phyloP scores from a whole-genome alignment of 2,888 invertebrate species.

The Cerceris ruficornis region DNA sequence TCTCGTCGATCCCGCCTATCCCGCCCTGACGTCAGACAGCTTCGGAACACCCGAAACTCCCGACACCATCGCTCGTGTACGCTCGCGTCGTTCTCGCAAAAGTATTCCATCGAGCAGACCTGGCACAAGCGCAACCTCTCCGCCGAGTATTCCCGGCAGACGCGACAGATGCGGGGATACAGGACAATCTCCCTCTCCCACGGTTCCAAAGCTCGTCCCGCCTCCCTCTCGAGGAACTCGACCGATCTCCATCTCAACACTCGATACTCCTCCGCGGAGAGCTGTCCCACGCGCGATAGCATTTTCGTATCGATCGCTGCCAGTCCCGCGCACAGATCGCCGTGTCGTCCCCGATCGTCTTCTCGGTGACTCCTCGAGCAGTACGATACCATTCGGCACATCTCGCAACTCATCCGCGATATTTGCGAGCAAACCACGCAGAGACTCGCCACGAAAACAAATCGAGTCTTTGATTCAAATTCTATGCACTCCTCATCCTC shows the following conservation, averaged over 20 bases:
- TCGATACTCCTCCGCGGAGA: slow-evolving; percentile 85
- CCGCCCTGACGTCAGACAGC: slow-evolving; percentile 84
- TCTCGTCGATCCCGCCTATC: slow-evolving; percentile 84
- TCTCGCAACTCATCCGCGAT: slow-evolving; percentile 76
- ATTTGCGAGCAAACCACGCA: slow-evolving; percentile 81
- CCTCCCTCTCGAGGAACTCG: slow-evolving; percentile 84
- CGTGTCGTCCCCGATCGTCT: slow-evolving; percentile 84
- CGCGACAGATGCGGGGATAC: slow-evolving; percentile 86
- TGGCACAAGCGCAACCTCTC: slow-evolving; percentile 84
- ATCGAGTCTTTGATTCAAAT: slow-evolving; percentile 86
- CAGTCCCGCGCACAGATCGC: slow-evolving; percentile 85
- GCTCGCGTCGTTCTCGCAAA: slow-evolving; percentile 83
- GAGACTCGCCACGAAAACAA: slow-evolving; percentile 85
- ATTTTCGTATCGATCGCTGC: slow-evolving; percentile 80
- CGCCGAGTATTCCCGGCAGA: slow-evolving; percentile 81
- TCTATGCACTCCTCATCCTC: slow-evolving; percentile 85
- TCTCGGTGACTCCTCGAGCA: slow-evolving; percentile 85
- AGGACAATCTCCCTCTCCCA: slow-evolving; percentile 88
- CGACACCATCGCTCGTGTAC: slow-evolving; percentile 86
- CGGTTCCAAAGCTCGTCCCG: slow-evolving; percentile 84
- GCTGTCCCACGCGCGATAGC: slow-evolving; percentile 82
- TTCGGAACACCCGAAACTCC: slow-evolving; percentile 85
- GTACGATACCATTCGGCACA: slow-evolving; percentile 86
- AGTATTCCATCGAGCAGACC: slow-evolving; percentile 85
- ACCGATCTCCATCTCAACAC: slow-evolving; percentile 86